Conservation (phyloP, 2,888 invertebrate species). For the Strigamia transsilvanica region DNA sequence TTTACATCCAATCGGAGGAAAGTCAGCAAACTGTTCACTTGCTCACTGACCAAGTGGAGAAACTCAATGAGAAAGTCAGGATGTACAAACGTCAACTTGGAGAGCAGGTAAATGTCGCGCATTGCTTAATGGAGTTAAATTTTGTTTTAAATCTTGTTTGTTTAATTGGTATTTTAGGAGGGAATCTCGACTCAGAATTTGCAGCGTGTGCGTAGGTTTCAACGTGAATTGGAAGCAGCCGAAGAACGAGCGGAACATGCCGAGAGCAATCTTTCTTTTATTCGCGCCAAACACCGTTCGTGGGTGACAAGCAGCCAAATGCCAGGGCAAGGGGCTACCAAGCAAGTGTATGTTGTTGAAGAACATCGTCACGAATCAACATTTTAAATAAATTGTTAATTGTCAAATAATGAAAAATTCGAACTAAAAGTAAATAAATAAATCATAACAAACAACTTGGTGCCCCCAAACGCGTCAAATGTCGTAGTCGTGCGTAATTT, state of each 20-base stretch:
- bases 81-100: constrained; percentile 95
- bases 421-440: background rate
- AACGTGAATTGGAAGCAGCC: constrained; percentile 95
- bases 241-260: constrained; percentile 96
- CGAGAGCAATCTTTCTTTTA: constrained; percentile 91
- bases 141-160: too few species aligned
- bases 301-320: constrained; percentile 94
- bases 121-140: too few species aligned
- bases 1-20: constrained; percentile 93
- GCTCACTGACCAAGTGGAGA: constrained; percentile 78
- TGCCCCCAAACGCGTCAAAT: constrained; percentile 14
- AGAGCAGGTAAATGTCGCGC: constrained; percentile 75
- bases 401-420: background rate
- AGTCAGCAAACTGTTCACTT: constrained; percentile 94
- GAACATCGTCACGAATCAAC: constrained; percentile 57
- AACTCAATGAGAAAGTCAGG: constrained; percentile 84
- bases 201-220: constrained; percentile 96
- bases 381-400: background rate
- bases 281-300: constrained; percentile 98
- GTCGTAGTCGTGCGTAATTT: constrained; percentile 3
- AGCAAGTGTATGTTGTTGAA: constrained; percentile 61
- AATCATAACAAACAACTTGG: background rate
- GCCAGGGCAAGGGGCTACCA: constrained; percentile 70
- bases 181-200: constrained; percentile 90
- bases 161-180: constrained; percentile 78